phyloP scores from a whole-genome alignment of 2,113 vertebrate genomes.

The Rhynchomys soricoides region DNA sequence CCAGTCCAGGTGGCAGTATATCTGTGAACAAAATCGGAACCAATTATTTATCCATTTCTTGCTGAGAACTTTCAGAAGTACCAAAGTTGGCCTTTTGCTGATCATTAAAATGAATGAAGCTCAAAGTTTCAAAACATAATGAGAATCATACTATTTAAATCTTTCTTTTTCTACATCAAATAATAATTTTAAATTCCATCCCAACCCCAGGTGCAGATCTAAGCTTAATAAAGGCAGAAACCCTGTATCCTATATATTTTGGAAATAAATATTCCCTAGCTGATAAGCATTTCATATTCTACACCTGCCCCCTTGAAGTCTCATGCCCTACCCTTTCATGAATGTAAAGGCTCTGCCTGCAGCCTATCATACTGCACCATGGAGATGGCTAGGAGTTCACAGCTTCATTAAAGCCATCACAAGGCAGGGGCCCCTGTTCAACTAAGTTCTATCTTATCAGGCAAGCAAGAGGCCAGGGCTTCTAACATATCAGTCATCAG shows the following conservation, averaged over 20 bases:
- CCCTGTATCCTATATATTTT: background rate
- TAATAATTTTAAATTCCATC: slow-evolving; percentile 36
- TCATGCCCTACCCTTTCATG: background rate
- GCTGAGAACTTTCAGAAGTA: slow-evolving; percentile 29
- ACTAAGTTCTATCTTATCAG: background rate
- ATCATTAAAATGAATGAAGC: slow-evolving; percentile 34
- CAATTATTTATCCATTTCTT: slow-evolving; percentile 54
- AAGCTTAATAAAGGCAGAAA: slow-evolving; percentile 37
- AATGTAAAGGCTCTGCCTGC: background rate
- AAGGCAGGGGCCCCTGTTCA: background rate
- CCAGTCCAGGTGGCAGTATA: background rate
- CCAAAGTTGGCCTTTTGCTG: background rate
- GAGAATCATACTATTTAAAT: slow-evolving; percentile 12
- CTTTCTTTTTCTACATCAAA: slow-evolving; percentile 55
- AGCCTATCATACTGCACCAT: background rate
- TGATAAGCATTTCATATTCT: background rate
- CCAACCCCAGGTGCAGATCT: background rate
- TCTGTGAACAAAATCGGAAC: slow-evolving; percentile 65
- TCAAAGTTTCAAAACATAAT: slow-evolving; percentile 53
- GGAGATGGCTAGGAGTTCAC: background rate
- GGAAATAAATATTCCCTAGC: background rate
- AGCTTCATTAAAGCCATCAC: background rate
- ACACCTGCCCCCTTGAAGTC: background rate
- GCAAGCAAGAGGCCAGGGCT: background rate
- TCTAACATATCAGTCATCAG: too few species aligned